Evolutionary conservation across 2,113 vertebrate genomes (phyloP).

Genomic region (Takifugu bimaculatus): DNA sequence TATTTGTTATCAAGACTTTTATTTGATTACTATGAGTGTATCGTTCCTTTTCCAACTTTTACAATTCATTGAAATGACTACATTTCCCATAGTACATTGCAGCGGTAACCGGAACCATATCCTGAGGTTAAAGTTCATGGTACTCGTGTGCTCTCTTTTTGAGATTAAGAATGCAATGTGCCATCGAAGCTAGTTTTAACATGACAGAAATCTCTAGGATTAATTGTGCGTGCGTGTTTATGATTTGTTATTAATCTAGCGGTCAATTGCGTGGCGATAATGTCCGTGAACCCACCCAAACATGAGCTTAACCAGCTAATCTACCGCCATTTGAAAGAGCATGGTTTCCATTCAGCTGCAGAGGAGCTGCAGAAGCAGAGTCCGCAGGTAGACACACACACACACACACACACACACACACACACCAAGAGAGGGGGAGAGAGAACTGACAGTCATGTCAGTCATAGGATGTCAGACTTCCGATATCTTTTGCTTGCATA

Average conservation of each 20-base stretch:
- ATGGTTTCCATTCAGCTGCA: constrained; percentile 72
- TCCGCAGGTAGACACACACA: constrained; percentile 61
- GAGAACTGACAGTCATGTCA: too few species aligned
- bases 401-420: background rate
- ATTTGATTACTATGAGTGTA: too few species aligned
- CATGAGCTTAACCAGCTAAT: constrained; percentile 63
- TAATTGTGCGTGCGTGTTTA: background rate
- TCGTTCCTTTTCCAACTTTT: too few species aligned
- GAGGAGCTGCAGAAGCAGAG: constrained; percentile 65
- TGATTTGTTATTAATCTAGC: background rate
- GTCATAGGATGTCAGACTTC: too few species aligned
- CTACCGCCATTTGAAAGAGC: constrained; percentile 68
- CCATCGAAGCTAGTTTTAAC: background rate
- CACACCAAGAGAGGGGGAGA: background rate
- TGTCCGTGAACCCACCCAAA: constrained; percentile 58
- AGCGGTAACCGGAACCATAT: constrained; percentile 18
- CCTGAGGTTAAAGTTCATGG: constrained; percentile 51
- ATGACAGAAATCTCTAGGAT: background rate
- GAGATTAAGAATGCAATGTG: too few species aligned
- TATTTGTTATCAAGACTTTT: too few species aligned
- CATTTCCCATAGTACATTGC: constrained; percentile 64
- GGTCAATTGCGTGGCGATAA: constrained; percentile 14
- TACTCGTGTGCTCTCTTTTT: background rate
- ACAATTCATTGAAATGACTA: constrained; percentile 12
- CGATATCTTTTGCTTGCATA: too few species aligned